A percentile compares a stretch with the other conserved stretches of the same genome.
phyloP scores from a whole-genome alignment of 2,888 invertebrate species.

The Hirtodrosophila confusa region DNA sequence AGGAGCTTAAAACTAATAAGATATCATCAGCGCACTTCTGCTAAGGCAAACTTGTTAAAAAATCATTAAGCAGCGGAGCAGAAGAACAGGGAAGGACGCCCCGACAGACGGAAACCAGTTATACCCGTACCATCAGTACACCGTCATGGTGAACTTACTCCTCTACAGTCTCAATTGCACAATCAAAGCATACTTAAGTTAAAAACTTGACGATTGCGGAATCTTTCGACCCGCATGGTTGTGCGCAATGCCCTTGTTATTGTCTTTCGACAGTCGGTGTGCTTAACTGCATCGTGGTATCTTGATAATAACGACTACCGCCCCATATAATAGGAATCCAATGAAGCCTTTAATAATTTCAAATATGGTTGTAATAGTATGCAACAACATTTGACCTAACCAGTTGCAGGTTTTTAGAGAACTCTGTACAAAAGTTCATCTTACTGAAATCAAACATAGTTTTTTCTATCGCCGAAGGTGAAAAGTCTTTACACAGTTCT shows the following conservation, averaged over 20 bases:
- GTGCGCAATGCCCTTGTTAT: conserved; percentile 6
- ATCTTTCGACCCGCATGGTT: conserved; percentile 2
- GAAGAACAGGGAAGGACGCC: neutral
- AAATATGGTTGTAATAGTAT: too few relatives aligned
- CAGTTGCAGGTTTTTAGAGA: too few relatives aligned
- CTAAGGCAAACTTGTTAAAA: conserved; percentile 50
- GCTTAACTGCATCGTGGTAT: neutral
- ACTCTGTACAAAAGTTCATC: too few relatives aligned
- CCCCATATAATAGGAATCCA: too few relatives aligned
- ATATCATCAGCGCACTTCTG: conserved; percentile 47
- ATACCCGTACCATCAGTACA: neutral
- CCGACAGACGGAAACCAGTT: conserved; percentile 34
- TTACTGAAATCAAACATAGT: too few relatives aligned
- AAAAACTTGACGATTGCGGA: conserved; percentile 5
- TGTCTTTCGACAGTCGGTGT: conserved; percentile 7
- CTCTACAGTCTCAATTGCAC: neutral
- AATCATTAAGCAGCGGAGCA: conserved; percentile 36
- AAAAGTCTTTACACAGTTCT: too few relatives aligned
- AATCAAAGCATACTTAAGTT: neutral
- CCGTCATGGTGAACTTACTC: conserved; percentile 20
- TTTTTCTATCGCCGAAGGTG: too few relatives aligned
- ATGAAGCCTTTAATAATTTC: too few relatives aligned
- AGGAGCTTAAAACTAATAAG: conserved; percentile 50
- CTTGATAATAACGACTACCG: too few relatives aligned
- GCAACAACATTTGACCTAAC: too few relatives aligned